Evolutionary conservation across 2,888 invertebrate genomes (phyloP).

Genomic region (Parnassius mnemosyne): DNA sequence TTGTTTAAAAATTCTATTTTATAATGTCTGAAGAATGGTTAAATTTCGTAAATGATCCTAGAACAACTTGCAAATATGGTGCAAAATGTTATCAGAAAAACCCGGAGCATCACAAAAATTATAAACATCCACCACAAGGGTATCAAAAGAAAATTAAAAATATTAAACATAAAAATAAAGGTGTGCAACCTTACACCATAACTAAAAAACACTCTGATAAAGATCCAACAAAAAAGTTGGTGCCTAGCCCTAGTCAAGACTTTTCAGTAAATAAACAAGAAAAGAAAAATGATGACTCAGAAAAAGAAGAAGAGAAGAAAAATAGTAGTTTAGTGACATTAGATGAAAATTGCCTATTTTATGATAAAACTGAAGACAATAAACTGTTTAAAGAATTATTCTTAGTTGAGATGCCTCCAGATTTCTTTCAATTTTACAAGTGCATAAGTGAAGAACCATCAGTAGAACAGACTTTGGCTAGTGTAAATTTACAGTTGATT

Average conservation of each 20-base stretch:
- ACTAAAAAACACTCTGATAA: slow-evolving; percentile 14
- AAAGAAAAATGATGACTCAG: not conserved
- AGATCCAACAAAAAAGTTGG: slow-evolving; percentile 10
- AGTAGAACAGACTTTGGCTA: slow-evolving; percentile 83
- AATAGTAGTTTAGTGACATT: slow-evolving; percentile 30
- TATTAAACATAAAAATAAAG: slow-evolving; percentile 27
- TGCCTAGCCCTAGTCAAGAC: not conserved
- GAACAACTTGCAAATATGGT: slow-evolving; percentile 88
- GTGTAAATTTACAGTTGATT: slow-evolving; percentile 86
- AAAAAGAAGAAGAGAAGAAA: slow-evolving; percentile 2
- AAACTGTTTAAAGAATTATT: slow-evolving; percentile 86
- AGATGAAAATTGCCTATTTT: slow-evolving; percentile 52
- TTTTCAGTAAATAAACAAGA: not conserved
- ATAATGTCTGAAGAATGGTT: slow-evolving; percentile 65
- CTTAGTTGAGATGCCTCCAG: slow-evolving; percentile 92
- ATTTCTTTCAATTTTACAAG: slow-evolving; percentile 92
- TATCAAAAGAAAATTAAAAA: slow-evolving; percentile 42
- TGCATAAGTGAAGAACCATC: slow-evolving; percentile 81
- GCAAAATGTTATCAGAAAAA: slow-evolving; percentile 91
- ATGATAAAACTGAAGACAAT: slow-evolving; percentile 71
- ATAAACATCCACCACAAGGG: slow-evolving; percentile 84
- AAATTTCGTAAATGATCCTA: slow-evolving; percentile 58
- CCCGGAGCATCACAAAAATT: slow-evolving; percentile 85
- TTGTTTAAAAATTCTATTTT: no score
- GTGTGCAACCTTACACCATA: slow-evolving; percentile 10